Evolutionary conservation across 2,797 vertebrate genomes (phyloP).

Genomic region (Eutrigla gurnardus): DNA sequence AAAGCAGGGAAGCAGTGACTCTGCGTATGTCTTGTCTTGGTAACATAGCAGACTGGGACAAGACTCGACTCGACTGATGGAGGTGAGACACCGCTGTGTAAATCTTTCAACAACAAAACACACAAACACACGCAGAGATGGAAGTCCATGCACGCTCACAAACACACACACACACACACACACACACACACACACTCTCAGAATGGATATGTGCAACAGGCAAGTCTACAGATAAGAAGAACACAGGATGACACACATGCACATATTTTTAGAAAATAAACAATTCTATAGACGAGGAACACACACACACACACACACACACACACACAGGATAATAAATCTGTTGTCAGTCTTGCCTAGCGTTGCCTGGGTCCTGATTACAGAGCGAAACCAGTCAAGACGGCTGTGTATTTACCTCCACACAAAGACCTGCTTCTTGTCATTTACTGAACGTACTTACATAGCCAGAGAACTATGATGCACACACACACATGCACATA

Average conservation of each 20-base stretch:
- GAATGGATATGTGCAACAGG: constrained; percentile 17
- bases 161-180: constrained; percentile 28
- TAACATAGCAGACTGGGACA: constrained; percentile 56
- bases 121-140: constrained; percentile 56
- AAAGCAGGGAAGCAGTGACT: constrained; percentile 22
- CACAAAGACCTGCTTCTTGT: constrained; percentile 35
- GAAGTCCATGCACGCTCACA: constrained; percentile 42
- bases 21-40: constrained; percentile 45
- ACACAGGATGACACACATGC: constrained; percentile 11
- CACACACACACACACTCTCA: constrained; percentile 14
- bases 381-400: constrained; percentile 43
- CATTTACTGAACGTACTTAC: constrained; percentile 53
- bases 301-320: constrained; percentile 10
- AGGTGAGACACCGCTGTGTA: constrained; percentile 70
- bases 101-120: constrained; percentile 76
- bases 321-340: constrained; percentile 50
- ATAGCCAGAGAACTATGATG: constrained; percentile 15
- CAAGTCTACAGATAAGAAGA: constrained; percentile 17
- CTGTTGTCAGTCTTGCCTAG: constrained; percentile 43
- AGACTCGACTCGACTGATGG: constrained; percentile 66
- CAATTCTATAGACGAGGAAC: constrained; percentile 33
- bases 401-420: constrained; percentile 46
- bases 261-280: constrained; percentile 29
- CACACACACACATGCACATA: background rate
- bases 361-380: constrained; percentile 55